phyloP scores from a whole-genome alignment of 2,113 vertebrate genomes.

The Pitta sordida region DNA sequence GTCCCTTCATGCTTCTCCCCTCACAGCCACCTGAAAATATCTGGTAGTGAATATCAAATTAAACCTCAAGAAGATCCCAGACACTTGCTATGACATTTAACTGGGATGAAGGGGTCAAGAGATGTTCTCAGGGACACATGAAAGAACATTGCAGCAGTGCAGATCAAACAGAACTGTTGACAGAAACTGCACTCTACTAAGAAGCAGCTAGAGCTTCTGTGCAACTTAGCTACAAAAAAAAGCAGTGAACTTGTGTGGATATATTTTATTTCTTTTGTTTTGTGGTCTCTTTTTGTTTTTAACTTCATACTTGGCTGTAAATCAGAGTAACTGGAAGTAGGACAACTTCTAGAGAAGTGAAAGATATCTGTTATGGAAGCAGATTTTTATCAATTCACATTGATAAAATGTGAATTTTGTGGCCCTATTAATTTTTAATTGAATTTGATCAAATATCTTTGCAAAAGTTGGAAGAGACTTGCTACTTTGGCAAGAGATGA shows the following conservation, averaged over 20 bases:
- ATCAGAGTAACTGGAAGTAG: not conserved
- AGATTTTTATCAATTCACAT: too few relatives aligned
- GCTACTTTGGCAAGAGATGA: not conserved
- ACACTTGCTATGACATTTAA: not conserved
- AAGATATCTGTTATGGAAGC: not conserved
- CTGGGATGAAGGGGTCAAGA: not conserved
- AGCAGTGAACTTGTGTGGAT: not conserved
- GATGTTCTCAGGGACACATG: not conserved
- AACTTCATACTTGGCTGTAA: not conserved
- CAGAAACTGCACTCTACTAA: not conserved
- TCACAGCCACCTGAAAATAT: slow-evolving; percentile 19
- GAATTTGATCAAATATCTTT: not conserved
- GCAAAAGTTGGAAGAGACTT: not conserved
- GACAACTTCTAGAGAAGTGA: not conserved
- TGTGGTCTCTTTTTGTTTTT: not conserved
- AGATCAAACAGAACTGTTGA: not conserved
- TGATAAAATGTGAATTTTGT: not conserved
- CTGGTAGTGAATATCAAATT: not conserved
- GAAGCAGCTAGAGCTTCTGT: not conserved
- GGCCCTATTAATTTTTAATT: not conserved
- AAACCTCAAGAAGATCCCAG: not conserved
- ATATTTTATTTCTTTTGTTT: not conserved
- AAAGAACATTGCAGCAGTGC: not conserved
- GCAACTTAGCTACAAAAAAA: not conserved
- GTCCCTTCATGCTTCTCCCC: slow-evolving; percentile 10